Evolutionary conservation across 2,888 invertebrate species (phyloP), one percentile per base, ranked within the genome.

Genomic region (Epiblema foenella): DNA sequence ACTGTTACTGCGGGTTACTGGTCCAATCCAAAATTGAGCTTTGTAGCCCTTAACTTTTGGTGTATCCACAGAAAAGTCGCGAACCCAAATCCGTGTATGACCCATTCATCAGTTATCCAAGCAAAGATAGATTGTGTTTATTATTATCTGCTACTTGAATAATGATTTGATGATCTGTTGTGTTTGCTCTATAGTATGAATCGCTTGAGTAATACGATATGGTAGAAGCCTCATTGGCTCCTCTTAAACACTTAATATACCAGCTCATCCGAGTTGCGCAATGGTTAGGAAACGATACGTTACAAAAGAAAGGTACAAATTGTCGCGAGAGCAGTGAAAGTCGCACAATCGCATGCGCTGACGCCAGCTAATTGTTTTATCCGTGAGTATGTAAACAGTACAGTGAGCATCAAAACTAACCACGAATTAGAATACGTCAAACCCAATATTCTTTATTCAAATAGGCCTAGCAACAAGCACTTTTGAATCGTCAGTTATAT

Each of bases 321-420:
- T 70, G 70, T 70, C 70, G 70, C 70, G 66, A 70, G 70, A 65
- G 69, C 58, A 65, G 69, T 52, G 70, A 70, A 70, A 70, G 70
- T 68, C 51, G 37, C 59, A 42, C 49, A 59, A 56, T 63, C 63
- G 51, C 52, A 18, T 33, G 51, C 69, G 39, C 17, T 2, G 33
- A 46, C 20, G 60, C 9, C 33, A 15, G 29, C 12, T 69, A 58
- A 69, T 69, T 69, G 52, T 59, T 65, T 52, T 52, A 52, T 29
- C 15, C 18, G 42, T 33, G 54, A 51, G 69, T 69, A 58, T 64
- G 52, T 69, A 64, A 69, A 69, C 68, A 39, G n/a, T n/a, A n/a
- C n/a, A n/a, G n/a, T n/a, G n/a, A n/a, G n/a, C n/a, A n/a, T n/a
- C n/a, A n/a, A n/a, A n/a, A n/a, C n/a, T n/a, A n/a, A n/a, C n/a